Conservation (phyloP, 1,140 invertebrate species). For the Octopus bimaculoides region DNA sequence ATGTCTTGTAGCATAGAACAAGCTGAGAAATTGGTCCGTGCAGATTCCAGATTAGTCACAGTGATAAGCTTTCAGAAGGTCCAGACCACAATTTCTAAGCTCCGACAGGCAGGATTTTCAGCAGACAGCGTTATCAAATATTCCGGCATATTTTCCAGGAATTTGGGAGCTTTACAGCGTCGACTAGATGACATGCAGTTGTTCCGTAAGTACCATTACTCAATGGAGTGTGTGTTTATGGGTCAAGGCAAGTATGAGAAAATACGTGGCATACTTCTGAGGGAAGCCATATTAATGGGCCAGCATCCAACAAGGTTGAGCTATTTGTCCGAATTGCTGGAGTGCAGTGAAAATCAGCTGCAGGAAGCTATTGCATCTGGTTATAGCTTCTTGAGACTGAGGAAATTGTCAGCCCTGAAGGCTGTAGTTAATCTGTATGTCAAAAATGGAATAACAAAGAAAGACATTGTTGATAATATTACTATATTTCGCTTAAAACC, state of each 20-base stretch:
- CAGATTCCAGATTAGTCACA: neutral
- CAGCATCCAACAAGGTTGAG: neutral
- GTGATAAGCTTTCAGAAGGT: neutral
- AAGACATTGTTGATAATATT: neutral
- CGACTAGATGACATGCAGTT: neutral
- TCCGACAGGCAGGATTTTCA: neutral
- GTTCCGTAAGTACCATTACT: conserved; percentile 2
- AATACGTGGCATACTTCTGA: neutral
- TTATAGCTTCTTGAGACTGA: neutral
- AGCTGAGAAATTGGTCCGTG: neutral
- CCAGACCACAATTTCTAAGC: neutral
- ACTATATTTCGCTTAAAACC: neutral
- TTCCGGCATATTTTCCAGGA: neutral
- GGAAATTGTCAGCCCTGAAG: neutral
- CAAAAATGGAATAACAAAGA: neutral
- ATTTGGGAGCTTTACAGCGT: neutral
- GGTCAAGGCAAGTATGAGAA: neutral
- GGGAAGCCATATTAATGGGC: neutral
- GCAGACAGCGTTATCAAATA: neutral
- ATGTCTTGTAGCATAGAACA: neutral
- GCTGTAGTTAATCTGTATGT: neutral
- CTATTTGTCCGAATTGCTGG: neutral
- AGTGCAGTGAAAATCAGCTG: neutral
- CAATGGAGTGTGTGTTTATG: neutral
- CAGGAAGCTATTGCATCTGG: neutral